Conservation (phyloP, 2,797 vertebrate species). For the Fratercula arctica region DNA sequence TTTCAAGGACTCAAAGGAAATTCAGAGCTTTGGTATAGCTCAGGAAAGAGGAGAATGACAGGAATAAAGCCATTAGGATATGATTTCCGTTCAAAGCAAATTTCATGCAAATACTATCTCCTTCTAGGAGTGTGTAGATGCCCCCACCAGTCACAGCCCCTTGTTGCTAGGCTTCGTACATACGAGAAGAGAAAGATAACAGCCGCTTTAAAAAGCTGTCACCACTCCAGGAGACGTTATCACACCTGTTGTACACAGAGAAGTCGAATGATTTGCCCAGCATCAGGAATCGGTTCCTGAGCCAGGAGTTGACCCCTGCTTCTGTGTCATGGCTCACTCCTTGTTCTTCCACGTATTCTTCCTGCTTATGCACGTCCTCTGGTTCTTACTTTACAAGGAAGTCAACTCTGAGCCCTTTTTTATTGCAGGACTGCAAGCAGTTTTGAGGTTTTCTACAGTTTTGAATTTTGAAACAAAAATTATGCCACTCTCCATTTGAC, state of each 20-base stretch:
- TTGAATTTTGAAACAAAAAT: neutral
- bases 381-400: neutral
- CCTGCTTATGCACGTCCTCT: neutral
- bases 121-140: neutral
- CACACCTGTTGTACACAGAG: neutral
- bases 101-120: neutral
- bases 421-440: neutral
- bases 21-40: neutral
- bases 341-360: neutral
- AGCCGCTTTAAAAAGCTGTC: neutral
- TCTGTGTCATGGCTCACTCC: neutral
- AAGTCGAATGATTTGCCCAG: neutral
- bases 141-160: neutral
- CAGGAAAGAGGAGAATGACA: neutral
- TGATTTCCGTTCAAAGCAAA: neutral
- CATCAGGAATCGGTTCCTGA: neutral
- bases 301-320: neutral
- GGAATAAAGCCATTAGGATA: neutral
- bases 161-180: neutral
- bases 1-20: slow-evolving; percentile 9
- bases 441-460: neutral
- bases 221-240: neutral
- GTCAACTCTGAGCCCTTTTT: neutral
- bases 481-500: neutral
- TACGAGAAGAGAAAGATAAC: neutral